These are phyloP conservation scores for Bergia puertoricense DNA, from an alignment of 92 coral and sea anemone species.

Conservation along the genomic window DNA sequence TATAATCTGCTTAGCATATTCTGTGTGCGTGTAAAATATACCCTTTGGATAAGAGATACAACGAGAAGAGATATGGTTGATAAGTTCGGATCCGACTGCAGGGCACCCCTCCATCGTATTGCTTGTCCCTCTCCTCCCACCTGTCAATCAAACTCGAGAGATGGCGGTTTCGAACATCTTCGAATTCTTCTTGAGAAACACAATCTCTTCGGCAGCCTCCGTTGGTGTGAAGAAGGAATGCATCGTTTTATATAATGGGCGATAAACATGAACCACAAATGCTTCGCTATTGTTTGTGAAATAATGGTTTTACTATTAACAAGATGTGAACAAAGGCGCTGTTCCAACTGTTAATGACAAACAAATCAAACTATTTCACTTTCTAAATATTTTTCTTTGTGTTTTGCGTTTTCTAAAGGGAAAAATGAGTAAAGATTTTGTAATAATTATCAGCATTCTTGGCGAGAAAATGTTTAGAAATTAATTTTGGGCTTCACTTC, in stretches of 20 bases:
- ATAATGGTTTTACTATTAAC: background rate
- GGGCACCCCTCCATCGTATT: background rate
- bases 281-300: background rate
- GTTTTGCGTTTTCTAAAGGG: background rate
- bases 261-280: background rate
- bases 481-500: background rate
- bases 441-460: background rate
- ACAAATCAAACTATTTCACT: background rate
- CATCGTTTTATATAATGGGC: background rate
- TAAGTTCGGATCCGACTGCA: background rate
- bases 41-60: background rate
- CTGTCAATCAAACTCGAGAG: background rate
- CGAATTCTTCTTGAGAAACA: background rate
- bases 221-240: no score
- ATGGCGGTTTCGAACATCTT: no score
- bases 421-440: no score
- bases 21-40: no score
- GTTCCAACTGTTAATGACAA: background rate
- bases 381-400: background rate
- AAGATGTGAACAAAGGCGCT: background rate
- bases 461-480: background rate
- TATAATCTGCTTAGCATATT: background rate
- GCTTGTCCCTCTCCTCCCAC: background rate
- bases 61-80: background rate
- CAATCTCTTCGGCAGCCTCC: background rate